A percentile compares a stretch with the other conserved stretches of the same genome.
Conservation (phyloP, 2,113 vertebrate species). For the Urocolius indicus region DNA sequence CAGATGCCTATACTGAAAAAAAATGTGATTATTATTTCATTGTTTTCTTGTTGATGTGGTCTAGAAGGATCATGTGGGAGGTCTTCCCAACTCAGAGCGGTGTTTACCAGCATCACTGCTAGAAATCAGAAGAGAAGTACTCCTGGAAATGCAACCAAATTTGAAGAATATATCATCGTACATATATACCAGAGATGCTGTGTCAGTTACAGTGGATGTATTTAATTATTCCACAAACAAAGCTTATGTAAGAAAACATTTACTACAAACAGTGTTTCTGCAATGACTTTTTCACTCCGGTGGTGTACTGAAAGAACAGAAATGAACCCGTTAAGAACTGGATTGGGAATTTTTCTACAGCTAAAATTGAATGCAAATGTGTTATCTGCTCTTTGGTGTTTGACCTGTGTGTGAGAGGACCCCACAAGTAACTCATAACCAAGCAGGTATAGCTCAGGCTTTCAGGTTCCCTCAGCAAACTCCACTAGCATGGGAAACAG, state of each 20-base stretch:
- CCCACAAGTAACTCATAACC: neutral
- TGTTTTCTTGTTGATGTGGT: neutral
- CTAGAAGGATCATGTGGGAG: neutral
- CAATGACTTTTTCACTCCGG: neutral
- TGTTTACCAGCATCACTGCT: neutral
- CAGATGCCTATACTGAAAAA: neutral
- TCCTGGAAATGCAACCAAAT: neutral
- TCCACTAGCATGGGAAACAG: neutral
- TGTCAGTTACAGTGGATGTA: neutral
- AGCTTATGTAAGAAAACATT: neutral
- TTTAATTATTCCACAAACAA: neutral
- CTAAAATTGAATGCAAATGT: neutral
- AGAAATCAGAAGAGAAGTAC: neutral
- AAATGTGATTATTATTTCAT: neutral
- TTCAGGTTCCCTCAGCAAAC: neutral
- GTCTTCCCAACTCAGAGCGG: neutral
- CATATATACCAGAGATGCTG: neutral
- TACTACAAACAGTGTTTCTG: neutral
- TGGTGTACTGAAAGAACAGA: slow-evolving; percentile 5
- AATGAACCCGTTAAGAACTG: neutral
- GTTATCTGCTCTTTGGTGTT: neutral
- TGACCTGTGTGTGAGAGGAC: neutral
- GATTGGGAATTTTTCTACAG: neutral
- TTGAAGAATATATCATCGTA: neutral
- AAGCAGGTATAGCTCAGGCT: neutral